phyloP scores from a whole-genome alignment of 2,888 invertebrate genomes.

The Acronicta alni region DNA sequence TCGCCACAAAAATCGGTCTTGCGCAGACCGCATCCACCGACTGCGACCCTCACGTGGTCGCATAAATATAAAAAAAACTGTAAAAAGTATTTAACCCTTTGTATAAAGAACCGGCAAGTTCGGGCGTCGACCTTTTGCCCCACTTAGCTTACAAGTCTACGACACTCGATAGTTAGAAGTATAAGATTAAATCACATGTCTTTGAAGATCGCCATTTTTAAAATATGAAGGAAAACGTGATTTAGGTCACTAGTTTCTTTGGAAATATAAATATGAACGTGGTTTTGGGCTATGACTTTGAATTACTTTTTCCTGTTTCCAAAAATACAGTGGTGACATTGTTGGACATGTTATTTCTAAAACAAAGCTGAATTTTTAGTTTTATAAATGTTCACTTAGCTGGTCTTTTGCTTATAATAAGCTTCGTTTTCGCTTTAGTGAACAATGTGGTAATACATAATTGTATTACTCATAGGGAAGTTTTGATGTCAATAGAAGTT shows the following conservation, averaged over 20 bases:
- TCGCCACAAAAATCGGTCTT: too few relatives aligned
- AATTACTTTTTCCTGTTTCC: background rate
- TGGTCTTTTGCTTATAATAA: too few relatives aligned
- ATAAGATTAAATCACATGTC: conserved; percentile 40
- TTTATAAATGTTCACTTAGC: background rate
- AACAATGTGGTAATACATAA: too few relatives aligned
- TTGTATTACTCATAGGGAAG: too few relatives aligned
- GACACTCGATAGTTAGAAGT: conserved; percentile 45
- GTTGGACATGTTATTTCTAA: background rate
- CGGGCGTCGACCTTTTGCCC: conserved; percentile 47
- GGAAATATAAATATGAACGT: background rate
- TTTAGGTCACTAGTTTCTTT: conserved; percentile 24
- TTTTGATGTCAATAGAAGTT: too few relatives aligned
- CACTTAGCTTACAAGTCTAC: conserved; percentile 34
- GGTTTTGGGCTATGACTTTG: background rate
- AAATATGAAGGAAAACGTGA: conserved; percentile 36
- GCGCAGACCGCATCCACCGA: too few relatives aligned
- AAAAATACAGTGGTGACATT: too few relatives aligned
- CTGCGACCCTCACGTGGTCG: too few relatives aligned
- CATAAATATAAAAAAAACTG: conserved; percentile 8
- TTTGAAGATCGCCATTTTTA: conserved; percentile 39
- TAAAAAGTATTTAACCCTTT: conserved; percentile 4
- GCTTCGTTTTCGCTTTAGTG: too few relatives aligned
- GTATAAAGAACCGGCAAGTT: conserved; percentile 28
- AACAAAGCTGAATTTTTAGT: background rate